These are phyloP conservation scores for Cerastis rubricosa DNA, from an alignment of 2,888 invertebrate species.

Conservation along the genomic window DNA sequence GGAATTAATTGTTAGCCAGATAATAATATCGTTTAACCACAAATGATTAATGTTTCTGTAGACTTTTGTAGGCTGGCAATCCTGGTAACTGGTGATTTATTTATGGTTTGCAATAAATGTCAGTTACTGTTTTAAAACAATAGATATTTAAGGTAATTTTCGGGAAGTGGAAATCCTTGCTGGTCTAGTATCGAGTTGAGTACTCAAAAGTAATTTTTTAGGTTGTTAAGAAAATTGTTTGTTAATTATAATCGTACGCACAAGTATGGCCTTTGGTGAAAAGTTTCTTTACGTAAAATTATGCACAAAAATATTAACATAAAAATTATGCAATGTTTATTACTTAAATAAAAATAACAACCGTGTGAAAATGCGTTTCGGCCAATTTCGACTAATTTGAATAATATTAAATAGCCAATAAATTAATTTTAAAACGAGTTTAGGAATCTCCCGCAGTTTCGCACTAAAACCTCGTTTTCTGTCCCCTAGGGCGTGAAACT, in stretches of 20 bases:
- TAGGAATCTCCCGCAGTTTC: constrained; percentile 53
- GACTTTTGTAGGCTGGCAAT: constrained; percentile 66
- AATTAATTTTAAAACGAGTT: constrained; percentile 45
- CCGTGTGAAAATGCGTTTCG: constrained; percentile 37
- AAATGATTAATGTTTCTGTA: constrained; percentile 72
- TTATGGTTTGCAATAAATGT: constrained; percentile 35
- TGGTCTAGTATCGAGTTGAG: neutral
- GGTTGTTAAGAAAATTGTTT: neutral
- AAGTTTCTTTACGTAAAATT: neutral
- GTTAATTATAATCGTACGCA: neutral
- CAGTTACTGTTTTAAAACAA: constrained; percentile 33
- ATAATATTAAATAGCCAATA: constrained; percentile 54
- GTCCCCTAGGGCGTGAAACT: constrained; percentile 49
- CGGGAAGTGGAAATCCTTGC: neutral
- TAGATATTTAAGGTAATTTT: constrained; percentile 3
- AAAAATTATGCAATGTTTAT: constrained; percentile 18
- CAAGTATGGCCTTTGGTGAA: neutral
- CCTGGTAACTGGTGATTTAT: constrained; percentile 54
- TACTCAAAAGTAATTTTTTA: neutral
- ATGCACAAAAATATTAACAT: neutral
- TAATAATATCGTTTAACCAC: constrained; percentile 77
- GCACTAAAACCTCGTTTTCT: constrained; percentile 34
- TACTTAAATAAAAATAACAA: constrained; percentile 1
- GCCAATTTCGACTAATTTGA: constrained; percentile 49
- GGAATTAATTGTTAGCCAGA: constrained; percentile 79